phyloP scores from a whole-genome alignment of 2,797 vertebrate genomes.

The Tinamus major region DNA sequence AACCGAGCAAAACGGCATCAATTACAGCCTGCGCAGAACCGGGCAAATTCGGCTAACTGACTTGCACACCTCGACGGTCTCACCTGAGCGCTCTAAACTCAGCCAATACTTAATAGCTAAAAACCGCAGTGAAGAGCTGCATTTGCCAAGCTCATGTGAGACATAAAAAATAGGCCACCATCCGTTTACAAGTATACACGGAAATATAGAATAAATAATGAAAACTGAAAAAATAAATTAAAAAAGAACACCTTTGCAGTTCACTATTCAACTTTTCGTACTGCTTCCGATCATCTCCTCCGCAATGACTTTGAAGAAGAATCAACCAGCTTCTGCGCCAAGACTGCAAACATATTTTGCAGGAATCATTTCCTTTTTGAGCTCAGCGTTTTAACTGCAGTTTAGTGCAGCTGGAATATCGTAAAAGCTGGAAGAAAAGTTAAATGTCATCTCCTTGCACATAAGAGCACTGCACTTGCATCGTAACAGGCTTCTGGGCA shows the following conservation, averaged over 20 bases:
- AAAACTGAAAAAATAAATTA: background rate
- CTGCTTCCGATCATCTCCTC: background rate
- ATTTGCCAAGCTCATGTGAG: background rate
- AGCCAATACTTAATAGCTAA: background rate
- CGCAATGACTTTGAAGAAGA: conserved; percentile 32
- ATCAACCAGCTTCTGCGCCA: conserved; percentile 2
- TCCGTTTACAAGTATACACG: background rate
- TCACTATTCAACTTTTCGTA: background rate
- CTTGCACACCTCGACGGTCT: background rate
- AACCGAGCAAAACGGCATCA: background rate
- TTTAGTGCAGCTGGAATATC: background rate
- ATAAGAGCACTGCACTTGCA: background rate
- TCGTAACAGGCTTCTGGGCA: background rate
- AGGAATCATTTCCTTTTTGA: conserved; percentile 9
- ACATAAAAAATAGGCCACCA: background rate
- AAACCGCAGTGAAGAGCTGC: background rate
- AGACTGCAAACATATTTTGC: background rate
- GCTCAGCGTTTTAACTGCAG: conserved; percentile 22
- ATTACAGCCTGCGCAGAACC: conserved; percentile 6
- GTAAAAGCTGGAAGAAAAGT: conserved; percentile 7
- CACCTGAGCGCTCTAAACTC: background rate
- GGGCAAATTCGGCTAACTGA: background rate
- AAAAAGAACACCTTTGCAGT: background rate
- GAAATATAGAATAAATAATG: conserved; percentile 40
- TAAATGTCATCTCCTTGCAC: conserved; percentile 10